phyloP scores from a whole-genome alignment of 2,113 vertebrate genomes.

The Malurus melanocephalus region DNA sequence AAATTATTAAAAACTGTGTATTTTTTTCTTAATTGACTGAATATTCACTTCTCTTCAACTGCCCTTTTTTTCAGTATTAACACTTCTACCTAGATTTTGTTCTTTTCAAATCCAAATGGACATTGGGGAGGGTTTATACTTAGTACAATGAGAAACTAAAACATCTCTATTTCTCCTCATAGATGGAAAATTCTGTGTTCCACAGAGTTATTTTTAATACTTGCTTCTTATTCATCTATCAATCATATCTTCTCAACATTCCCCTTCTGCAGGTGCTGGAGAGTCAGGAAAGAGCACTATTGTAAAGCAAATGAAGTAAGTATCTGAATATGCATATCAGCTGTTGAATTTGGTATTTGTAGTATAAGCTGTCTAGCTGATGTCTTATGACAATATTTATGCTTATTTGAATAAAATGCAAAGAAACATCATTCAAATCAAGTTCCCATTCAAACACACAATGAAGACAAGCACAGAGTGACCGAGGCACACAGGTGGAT shows the following conservation, averaged over 20 bases:
- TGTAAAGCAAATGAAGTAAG: conserved; percentile 82
- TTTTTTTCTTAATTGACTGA: neutral
- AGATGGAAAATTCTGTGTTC: neutral
- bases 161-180: neutral
- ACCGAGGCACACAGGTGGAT: neutral
- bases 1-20: neutral
- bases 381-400: neutral
- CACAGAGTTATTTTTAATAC: conserved; percentile 6
- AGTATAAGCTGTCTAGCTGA: neutral
- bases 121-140: neutral
- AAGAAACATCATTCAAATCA: conserved; percentile 6
- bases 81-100: neutral
- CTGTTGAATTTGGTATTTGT: neutral
- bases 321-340: conserved; percentile 27
- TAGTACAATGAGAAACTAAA: neutral
- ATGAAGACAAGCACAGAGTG: neutral
- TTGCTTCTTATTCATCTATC: neutral
- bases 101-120: neutral
- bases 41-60: neutral
- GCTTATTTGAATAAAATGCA: conserved; percentile 7
- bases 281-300: conserved; percentile 81
- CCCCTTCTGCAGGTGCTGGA: conserved; percentile 72
- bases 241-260: neutral
- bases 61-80: neutral
- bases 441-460: neutral